Base-by-base conservation (phyloP, 2,113 vertebrate genomes). In the Isurus oxyrinchus region DNA sequence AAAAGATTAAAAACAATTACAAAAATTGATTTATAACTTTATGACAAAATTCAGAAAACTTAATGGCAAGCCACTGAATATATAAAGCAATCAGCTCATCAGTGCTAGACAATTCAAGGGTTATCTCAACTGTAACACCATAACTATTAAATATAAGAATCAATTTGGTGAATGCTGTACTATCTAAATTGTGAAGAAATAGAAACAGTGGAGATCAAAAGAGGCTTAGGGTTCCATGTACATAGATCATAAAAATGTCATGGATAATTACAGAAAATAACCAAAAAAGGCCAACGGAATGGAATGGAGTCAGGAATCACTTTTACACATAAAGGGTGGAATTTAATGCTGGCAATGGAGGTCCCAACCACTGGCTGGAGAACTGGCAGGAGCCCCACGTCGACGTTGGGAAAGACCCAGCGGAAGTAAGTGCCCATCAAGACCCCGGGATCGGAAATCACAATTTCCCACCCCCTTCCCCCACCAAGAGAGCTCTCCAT, bases 1-100 rank as follows among this genome's bases (percentile, higher is more conserved):
- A 95, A 95, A 27, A 63, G 66, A 55, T 53, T 55, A 95, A 95
- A 90, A 94, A 40, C 59, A 63, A 94, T 94, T 94, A 94, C n/a
- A 40, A n/a, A 61, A 63, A 63, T 40, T n/a, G 59, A 94, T 66
- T 94, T 94, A 59, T 59, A 63, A 66, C 19, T 61, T 91, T 35
- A 6, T 35, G 35, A 35, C 55, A 63, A 93, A n/a, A 63, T 63
- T 40, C 7, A 63, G 5, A n/a, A 40, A 23, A 63, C 40, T 61
- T 93, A 1, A n/a, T 21, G 21, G 21, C 21, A 93, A 40, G 16
- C n/a, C 21, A 63, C 59, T 93, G 35, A 93, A 61, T 61, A 93
- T 61, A 14, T 19, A 91, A 61, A 35, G 31, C 61, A 93, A n/a
- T 61, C 13, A 84, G 81, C 81, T 84, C 88, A 91, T 16, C 31